These are phyloP conservation scores for Chlamydotis undulata DNA, from an alignment of 2,113 vertebrate species.

Conservation along the genomic window DNA sequence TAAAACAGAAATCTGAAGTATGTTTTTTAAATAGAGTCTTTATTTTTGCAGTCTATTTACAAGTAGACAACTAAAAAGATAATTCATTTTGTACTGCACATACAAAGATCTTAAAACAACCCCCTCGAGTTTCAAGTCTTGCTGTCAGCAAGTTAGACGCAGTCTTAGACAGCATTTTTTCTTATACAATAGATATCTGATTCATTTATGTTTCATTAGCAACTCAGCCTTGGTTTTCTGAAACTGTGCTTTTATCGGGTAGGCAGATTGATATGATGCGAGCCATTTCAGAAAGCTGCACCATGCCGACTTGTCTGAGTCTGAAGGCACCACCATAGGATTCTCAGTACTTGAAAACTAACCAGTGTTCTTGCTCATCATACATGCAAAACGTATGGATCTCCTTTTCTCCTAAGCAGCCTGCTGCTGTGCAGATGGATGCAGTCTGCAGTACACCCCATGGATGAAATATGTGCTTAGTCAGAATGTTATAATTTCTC, in stretches of 20 bases:
- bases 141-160: background rate
- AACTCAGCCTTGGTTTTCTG: background rate
- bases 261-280: background rate
- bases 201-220: background rate
- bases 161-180: background rate
- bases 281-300: background rate
- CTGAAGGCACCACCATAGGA: background rate
- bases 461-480: background rate
- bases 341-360: background rate
- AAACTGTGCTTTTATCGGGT: background rate
- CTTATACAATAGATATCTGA: background rate
- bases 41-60: background rate
- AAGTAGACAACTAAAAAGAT: background rate
- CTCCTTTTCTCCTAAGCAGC: background rate
- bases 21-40: background rate
- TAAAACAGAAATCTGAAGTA: background rate
- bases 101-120: background rate
- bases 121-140: background rate
- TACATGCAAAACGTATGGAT: background rate
- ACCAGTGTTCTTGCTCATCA: background rate
- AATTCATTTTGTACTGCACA: background rate
- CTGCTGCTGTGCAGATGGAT: background rate
- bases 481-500: constrained; percentile 1
- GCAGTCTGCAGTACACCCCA: background rate
- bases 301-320: background rate